Evolutionary conservation across 2,888 invertebrate genomes (phyloP), one percentile per base, ranked within the genome.

Genomic region (Drosophila borborema): DNA sequence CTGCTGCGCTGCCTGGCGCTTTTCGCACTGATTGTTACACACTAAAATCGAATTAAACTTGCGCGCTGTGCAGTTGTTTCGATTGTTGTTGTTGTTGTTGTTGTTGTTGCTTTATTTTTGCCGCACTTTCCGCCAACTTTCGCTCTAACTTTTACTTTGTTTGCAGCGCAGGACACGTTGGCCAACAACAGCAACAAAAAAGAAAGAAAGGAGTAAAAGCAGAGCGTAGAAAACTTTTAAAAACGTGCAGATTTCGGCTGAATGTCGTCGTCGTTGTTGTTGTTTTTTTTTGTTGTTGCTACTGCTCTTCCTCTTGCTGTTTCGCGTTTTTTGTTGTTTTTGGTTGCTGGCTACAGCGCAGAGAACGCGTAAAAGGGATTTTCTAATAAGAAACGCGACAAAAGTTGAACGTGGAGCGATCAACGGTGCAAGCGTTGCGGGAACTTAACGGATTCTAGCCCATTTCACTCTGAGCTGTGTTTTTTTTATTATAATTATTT

Each of bases 21-120:
- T 84, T 70, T 82, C 69, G 65, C 76, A 86, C 86, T 90, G 81
- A 90, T 86, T 86, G 89, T 88, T 88, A 72, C 81, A 81, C 81
- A 88, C 86, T 81, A 81, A 90, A 90, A 90, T 86, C 81, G 80
- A 90, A 88, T 88, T 86, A 90, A 90, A 88, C 83, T 86, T 89
- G 86, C 74, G 67, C 76, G 80, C 59, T 63, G 77, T 38, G 72
- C 64, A 60, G 36, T 56, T 59, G 61, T 51, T 48, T 12, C 54
- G 28, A 28, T 20, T 45, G 45, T 55, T 23, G 43, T 18, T 59
- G 63, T 38, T 71, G 64, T 64, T 65, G 64, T 64, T 65, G 38
- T 53, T 61, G 61, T 20, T 64, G 60, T 38, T 71, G 76, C 64
- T 66, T 53, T 63, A 68, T 61, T 78, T 69, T 73, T 68, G 77